phyloP scores from a whole-genome alignment of 2,888 invertebrate genomes.

The Ypsolopha scabrella region DNA sequence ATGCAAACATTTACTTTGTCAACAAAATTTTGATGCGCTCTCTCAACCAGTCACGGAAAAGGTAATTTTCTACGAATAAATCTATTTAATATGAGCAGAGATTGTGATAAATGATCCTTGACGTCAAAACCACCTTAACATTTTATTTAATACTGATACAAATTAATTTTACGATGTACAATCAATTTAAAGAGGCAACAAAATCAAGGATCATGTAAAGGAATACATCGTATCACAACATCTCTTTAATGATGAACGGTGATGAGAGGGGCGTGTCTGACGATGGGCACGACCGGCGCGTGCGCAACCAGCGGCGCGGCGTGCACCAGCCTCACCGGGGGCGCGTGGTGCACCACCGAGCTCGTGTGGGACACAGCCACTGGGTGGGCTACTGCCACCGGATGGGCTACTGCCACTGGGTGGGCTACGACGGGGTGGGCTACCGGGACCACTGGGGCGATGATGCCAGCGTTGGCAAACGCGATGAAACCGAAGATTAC shows the following conservation, averaged over 20 bases:
- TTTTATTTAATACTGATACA: too few relatives aligned
- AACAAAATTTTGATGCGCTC: too few relatives aligned
- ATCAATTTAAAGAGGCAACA: too few relatives aligned
- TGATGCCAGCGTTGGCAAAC: slow-evolving; percentile 42
- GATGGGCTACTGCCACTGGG: slow-evolving; percentile 28
- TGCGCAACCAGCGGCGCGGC: slow-evolving; percentile 16
- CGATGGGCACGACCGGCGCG: slow-evolving; percentile 29
- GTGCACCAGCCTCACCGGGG: slow-evolving; percentile 19
- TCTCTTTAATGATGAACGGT: slow-evolving; percentile 36
- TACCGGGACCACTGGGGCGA: slow-evolving; percentile 29
- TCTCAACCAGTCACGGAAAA: too few relatives aligned
- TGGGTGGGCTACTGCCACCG: slow-evolving; percentile 12
- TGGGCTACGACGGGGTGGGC: slow-evolving; percentile 35
- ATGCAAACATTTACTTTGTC: too few relatives aligned
- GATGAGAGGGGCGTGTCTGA: slow-evolving; percentile 39
- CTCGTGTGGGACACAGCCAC: slow-evolving; percentile 33
- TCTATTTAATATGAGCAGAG: too few relatives aligned
- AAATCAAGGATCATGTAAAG: too few relatives aligned
- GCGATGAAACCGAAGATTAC: slow-evolving; percentile 52
- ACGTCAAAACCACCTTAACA: too few relatives aligned
- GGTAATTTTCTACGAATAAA: too few relatives aligned
- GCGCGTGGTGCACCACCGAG: slow-evolving; percentile 29
- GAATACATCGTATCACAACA: too few relatives aligned
- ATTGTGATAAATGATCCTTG: too few relatives aligned
- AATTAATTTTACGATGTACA: too few relatives aligned